These are phyloP conservation scores for Dendrolimus punctatus DNA, from an alignment of 1,140 invertebrate genomes.

Conservation along the genomic window DNA sequence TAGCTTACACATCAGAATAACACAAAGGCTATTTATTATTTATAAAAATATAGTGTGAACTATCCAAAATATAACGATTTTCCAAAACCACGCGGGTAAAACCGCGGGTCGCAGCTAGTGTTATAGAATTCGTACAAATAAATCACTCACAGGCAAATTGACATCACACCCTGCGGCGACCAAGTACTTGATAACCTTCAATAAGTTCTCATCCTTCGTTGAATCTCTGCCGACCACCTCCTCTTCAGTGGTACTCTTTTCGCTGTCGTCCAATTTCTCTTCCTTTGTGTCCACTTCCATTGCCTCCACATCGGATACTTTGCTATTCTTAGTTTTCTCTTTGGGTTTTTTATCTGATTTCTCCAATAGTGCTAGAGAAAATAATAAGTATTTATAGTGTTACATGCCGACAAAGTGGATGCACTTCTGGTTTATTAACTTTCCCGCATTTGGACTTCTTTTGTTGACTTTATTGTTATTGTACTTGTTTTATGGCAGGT, in stretches of 20 bases:
- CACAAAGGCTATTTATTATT: too few relatives aligned
- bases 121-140: constrained; percentile 6
- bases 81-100: too few relatives aligned
- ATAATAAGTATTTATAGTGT: constrained; percentile 3
- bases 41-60: too few relatives aligned
- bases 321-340: constrained; percentile 18
- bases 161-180: constrained; percentile 51
- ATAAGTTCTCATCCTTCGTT: constrained; percentile 35
- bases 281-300: constrained; percentile 20
- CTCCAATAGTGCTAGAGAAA: constrained; percentile 33
- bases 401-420: too few relatives aligned
- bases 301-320: constrained; percentile 14
- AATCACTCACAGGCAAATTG: constrained; percentile 37
- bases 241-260: constrained; percentile 6
- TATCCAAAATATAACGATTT: too few relatives aligned
- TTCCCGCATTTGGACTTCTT: too few relatives aligned
- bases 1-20: too few relatives aligned
- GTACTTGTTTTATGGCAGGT: too few relatives aligned
- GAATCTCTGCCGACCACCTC: constrained; percentile 11
- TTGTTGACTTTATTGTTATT: too few relatives aligned
- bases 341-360: constrained; percentile 21
- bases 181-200: constrained; percentile 47
- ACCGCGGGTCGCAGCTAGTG: too few relatives aligned
- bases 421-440: too few relatives aligned
- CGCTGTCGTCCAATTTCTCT: background rate